Base-by-base conservation (phyloP, 2,113 vertebrate genomes). In the Lepisosteus osseus region DNA sequence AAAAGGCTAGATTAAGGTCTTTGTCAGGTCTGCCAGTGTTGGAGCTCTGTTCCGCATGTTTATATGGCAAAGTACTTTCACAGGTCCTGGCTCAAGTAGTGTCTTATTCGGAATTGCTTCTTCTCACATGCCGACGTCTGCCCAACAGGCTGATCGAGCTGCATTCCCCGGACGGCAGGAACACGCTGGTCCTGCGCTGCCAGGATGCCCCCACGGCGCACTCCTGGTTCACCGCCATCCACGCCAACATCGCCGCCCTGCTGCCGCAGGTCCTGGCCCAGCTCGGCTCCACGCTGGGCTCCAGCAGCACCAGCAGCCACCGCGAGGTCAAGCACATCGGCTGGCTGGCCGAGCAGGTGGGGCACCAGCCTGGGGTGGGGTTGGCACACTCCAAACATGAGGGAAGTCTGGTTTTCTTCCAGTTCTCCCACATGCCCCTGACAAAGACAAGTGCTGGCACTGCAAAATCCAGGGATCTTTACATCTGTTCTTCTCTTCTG, bases 301-400 rank as follows among this genome's bases (percentile, higher is more conserved):
- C 89, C 1, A 81, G 89, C 44, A 78, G 86, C 0, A 6, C 80
- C 0, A 88, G 89, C 13, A 77, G 93, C 0, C 88, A 92, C 86
- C 90, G 90, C 65, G 94, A 97, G 66, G 92, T 99, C 77, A 95
- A 94, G 74, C 95, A 99, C 86, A 89, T 99, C 1, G 92, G 95
- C 79, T 99, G 97, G 97, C 83, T 99, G 85, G 95, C 96, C 0
- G 96, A 98, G 78, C 97, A 99, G 96, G 97, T 98, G 89, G 0
- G 68, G 62, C 29, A 29, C 29, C 29, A 29, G 29, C 1, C 29
- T 29, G 29, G 29, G 29, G 15, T 17, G 29, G 29, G 29, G 29
- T 29, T 29, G 29, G 29, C 29, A 29, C 29, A 29, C 29, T 29
- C 29, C 1, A 29, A 29, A 29, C 29, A 29, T 29, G 29, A 29